Base-by-base conservation (phyloP, 2,113 vertebrate species). In the Ctenomys sociabilis region DNA sequence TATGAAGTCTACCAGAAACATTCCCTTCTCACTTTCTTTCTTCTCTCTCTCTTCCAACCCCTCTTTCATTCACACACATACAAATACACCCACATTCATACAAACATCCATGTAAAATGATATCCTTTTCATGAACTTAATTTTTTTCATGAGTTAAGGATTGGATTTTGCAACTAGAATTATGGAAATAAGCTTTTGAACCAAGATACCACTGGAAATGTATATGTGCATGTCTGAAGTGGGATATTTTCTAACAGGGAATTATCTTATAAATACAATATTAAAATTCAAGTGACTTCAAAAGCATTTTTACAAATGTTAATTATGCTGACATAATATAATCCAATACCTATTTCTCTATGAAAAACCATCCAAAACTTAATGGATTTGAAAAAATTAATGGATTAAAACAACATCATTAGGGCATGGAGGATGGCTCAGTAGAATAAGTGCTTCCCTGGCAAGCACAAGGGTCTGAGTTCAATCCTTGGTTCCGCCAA, bases 151-250 rank as follows among this genome's bases (percentile, higher is more conserved):
- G 5, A 45, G 5, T 49, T 1, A 1, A 16, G 73, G 14, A 45
- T 17, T 30, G 26, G 30, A 45, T 77, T 45, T 11, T 77, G 26
- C 7, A 6, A 49, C 13, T 2, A 17, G 43, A 45, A 30, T 45
- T 22, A 30, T 17, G 5, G 28, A 49, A 66, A 64, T 28, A 37
- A 14, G 12, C 35, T 54, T 37, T 11, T 45, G 52, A 81, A 22
- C 10, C 10, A 13, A 57, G 4, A 35, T n/a, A 57, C 4, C 1
- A 9, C 3, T 22, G 14, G 32, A 14, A n/a, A 17, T 35, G 5
- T n/a, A 3, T 26, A 5, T 43, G 6, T 13, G 14, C 3, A 16
- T 4, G 5, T 49, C 4, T 4, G 0, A 7, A n/a, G 22, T 1
- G 80, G 1, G 45, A 77, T 54, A 80, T 80, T 83, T 70, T 32